Evolutionary conservation across 2,113 vertebrate species (phyloP), one percentile per base, ranked within the genome.

Genomic region (Ornithorhynchus anatinus): DNA sequence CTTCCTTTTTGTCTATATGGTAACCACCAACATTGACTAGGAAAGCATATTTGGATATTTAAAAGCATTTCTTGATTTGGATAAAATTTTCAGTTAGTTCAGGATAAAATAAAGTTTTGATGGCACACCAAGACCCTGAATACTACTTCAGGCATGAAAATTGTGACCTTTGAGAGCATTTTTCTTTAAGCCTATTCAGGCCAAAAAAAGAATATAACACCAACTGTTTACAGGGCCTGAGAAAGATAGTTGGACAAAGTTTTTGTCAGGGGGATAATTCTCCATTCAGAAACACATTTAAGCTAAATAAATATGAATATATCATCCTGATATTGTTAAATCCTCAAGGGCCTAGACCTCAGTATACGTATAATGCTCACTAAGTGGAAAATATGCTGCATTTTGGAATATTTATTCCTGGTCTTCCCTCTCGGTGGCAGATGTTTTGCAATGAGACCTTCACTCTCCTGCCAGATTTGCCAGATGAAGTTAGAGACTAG

Each of bases 371-470:
- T 27, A 67, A 5, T 42, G 79, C 47, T 50, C 61, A 25, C 10
- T 16, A 38, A 47, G 29, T 3, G 39, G 51, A 35, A 65, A 50
- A 50, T 29, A 5, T 4, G 52, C 59, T 39, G 50, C 56, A n/a
- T 44, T 17, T 47, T 35, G 44, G 64, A 79, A 32, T 50, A 40
- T 69, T 71, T 51, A 42, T 77, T 80, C 66, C 59, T 31, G 61
- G 51, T 71, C 64, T 71, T 23, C 42, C 36, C 61, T 52, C 35
- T 44, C 54, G 39, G 58, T 39, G 45, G 69, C 77, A 83, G 80
- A 79, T 77, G 82, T 65, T 70, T 59, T 83, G 45, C 53, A 74
- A 71, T 65, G 61, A 79, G 59, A 66, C 59, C 66, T 72, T 51
- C 39, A 57, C 36, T 56, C 31, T 74, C 40, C 65, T 81, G 80